Percentiles rank a stretch among this genome's conserved stretches.
Conservation (phyloP, 37 sponge, comb jelly and placozoan genomes). For the Oopsacas minuta region DNA sequence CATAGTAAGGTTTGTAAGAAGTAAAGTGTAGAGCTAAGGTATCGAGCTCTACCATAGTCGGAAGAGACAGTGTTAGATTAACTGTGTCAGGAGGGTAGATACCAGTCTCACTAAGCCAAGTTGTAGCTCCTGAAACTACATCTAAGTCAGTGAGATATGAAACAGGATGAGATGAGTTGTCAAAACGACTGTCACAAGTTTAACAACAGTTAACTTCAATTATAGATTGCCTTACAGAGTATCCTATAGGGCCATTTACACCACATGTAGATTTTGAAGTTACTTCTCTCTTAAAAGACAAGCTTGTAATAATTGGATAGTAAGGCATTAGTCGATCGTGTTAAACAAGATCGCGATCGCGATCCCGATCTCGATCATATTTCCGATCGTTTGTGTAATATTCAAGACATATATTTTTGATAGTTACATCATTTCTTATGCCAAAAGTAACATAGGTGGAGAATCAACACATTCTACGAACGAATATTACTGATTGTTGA, state of each 20-base stretch:
- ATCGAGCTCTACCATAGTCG: slow-evolving; percentile 32
- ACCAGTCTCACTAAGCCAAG: slow-evolving; percentile 45
- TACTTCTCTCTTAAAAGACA: background rate
- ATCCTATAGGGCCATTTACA: background rate
- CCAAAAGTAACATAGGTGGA: too few relatives aligned
- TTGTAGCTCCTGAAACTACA: background rate
- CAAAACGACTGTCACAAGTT: background rate
- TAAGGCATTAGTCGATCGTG: too few relatives aligned
- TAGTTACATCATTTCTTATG: too few relatives aligned
- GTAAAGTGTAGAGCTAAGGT: slow-evolving; percentile 27
- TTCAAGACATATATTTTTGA: too few relatives aligned
- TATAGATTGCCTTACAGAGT: background rate
- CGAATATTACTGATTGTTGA: too few relatives aligned
- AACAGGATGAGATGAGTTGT: slow-evolving; percentile 29
- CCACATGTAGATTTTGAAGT: background rate
- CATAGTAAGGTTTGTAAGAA: slow-evolving; percentile 21
- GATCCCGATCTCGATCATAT: too few relatives aligned
- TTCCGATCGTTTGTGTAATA: too few relatives aligned
- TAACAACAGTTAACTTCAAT: background rate
- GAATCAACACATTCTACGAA: too few relatives aligned
- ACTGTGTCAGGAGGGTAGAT: slow-evolving; percentile 20
- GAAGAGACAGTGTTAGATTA: slow-evolving; percentile 29
- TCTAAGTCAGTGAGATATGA: slow-evolving; percentile 36
- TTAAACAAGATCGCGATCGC: too few relatives aligned
- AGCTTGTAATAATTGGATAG: background rate